Conservation (phyloP, 2,113 vertebrate genomes). For the Poeciliopsis prolifica region DNA sequence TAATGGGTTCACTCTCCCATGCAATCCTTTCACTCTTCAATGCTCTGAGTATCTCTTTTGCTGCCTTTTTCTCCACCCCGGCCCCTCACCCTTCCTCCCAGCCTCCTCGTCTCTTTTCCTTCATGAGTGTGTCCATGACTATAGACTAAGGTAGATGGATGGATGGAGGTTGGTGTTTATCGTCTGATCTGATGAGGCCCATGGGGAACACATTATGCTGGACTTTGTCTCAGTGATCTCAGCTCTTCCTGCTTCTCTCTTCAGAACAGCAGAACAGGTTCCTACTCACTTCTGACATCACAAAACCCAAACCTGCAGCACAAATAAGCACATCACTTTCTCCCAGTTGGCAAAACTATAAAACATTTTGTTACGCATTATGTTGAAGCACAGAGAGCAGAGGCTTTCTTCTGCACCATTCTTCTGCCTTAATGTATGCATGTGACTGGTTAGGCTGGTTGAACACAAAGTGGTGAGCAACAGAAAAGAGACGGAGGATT, state of each 20-base stretch:
- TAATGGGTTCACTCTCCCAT: constrained; percentile 75
- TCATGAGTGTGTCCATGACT: constrained; percentile 63
- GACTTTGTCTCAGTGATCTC: constrained; percentile 1
- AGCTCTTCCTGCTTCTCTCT: constrained; percentile 18
- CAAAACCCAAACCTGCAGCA: constrained; percentile 16
- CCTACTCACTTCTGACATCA: constrained; percentile 20
- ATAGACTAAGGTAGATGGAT: constrained; percentile 18
- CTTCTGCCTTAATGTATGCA: constrained; percentile 67
- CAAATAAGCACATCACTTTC: constrained; percentile 16
- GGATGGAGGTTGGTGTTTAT: constrained; percentile 54
- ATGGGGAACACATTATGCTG: constrained; percentile 43
- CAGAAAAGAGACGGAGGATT: constrained; percentile 86
- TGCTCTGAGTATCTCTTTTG: constrained; percentile 68
- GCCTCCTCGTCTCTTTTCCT: constrained; percentile 41
- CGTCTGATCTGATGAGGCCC: constrained; percentile 60
- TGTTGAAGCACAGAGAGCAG: constrained; percentile 36
- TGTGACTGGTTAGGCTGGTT: constrained; percentile 66
- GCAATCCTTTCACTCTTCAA: constrained; percentile 70
- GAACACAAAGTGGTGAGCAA: constrained; percentile 75
- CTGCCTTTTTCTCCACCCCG: constrained; percentile 41
- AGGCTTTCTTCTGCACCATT: constrained; percentile 55
- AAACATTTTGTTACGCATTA: constrained; percentile 63
- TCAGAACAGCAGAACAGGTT: background rate
- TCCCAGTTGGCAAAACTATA: constrained; percentile 39
- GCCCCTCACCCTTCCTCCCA: constrained; percentile 43